phyloP scores from a whole-genome alignment of 2,797 vertebrate species.

The Spinus pinus region DNA sequence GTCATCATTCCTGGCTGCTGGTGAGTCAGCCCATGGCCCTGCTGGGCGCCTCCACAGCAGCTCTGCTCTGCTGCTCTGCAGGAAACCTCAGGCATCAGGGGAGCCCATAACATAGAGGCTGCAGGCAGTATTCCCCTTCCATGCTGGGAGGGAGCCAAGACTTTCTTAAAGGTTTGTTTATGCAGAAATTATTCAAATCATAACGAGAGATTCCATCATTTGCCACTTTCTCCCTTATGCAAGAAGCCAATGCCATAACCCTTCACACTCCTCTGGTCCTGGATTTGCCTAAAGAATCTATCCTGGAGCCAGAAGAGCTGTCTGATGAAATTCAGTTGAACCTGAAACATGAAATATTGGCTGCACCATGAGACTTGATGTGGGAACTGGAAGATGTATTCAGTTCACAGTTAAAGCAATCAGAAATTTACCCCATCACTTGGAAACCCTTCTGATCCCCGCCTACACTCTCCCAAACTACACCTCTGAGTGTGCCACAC shows the following conservation, averaged over 20 bases:
- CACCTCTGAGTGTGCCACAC: not conserved
- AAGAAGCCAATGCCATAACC: not conserved
- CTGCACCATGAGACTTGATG: not conserved
- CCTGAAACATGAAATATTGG: not conserved
- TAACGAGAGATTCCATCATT: not conserved
- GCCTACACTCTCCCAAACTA: not conserved
- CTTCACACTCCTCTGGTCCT: not conserved
- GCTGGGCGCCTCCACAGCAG: not conserved
- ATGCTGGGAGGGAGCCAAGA: not conserved
- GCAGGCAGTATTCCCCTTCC: not conserved
- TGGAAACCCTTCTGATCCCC: not conserved
- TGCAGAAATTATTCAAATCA: not conserved
- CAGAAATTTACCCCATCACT: not conserved
- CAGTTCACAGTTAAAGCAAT: not conserved
- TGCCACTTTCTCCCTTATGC: not conserved
- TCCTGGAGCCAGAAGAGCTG: not conserved
- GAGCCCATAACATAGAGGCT: fast-evolving
- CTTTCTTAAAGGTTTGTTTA: not conserved
- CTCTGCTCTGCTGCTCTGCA: not conserved
- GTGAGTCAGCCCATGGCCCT: not conserved
- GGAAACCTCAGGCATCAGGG: not conserved
- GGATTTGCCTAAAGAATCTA: not conserved
- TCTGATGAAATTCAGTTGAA: not conserved
- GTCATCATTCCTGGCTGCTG: not conserved
- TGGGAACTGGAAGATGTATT: not conserved